phyloP scores from a whole-genome alignment of 2,113 vertebrate species.

The Scytalopus superciliaris region DNA sequence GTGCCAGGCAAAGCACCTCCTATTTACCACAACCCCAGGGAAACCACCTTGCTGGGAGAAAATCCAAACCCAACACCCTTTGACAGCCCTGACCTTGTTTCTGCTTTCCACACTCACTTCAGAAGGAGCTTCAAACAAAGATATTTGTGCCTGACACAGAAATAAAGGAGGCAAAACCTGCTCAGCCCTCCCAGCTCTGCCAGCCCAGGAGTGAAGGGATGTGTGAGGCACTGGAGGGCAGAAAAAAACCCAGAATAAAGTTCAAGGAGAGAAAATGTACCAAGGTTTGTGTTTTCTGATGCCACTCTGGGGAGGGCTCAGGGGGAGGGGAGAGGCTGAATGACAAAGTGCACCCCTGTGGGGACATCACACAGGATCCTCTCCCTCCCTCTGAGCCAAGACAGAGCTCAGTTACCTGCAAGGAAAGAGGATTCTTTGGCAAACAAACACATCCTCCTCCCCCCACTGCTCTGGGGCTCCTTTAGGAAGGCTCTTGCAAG shows the following conservation, averaged over 20 bases:
- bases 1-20: background rate
- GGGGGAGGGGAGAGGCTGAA: background rate
- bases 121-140: background rate
- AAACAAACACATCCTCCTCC: background rate
- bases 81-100: background rate
- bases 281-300: background rate
- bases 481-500: background rate
- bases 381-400: background rate
- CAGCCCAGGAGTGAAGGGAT: background rate
- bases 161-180: background rate
- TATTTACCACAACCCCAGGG: background rate
- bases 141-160: background rate
- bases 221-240: background rate
- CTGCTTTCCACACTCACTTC: background rate
- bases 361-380: background rate
- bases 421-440: background rate
- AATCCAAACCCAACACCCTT: background rate
- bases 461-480: background rate
- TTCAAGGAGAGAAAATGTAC: background rate
- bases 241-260: background rate
- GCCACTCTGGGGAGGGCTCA: background rate
- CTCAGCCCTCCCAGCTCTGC: background rate
- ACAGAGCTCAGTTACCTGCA: background rate
- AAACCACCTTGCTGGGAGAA: background rate
- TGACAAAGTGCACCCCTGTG: background rate